These are phyloP conservation scores for Ictidomys tridecemlineatus DNA, from an alignment of 2,113 vertebrate species.

Conservation along the genomic window DNA sequence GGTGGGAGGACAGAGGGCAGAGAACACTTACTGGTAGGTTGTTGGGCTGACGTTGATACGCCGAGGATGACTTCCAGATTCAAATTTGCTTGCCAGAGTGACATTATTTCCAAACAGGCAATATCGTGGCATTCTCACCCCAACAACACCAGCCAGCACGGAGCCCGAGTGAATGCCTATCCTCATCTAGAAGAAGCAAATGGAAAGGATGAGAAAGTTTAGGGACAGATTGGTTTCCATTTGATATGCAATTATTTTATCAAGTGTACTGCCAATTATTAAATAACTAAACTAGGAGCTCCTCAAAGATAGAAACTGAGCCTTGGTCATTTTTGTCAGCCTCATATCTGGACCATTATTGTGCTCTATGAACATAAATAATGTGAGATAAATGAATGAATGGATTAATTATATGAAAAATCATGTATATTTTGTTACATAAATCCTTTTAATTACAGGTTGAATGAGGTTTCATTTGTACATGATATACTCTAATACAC, in stretches of 20 bases:
- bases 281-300: background rate
- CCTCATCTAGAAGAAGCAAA: slow-evolving; percentile 90
- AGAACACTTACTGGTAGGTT: slow-evolving; percentile 95
- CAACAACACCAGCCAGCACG: slow-evolving; percentile 97
- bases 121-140: slow-evolving; percentile 99
- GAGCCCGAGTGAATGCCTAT: slow-evolving; percentile 99
- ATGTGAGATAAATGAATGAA: slow-evolving; percentile 42
- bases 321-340: background rate
- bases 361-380: background rate
- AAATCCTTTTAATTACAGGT: background rate
- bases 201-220: slow-evolving; percentile 46
- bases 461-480: background rate
- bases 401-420: background rate
- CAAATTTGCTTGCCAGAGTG: slow-evolving; percentile 98
- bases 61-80: slow-evolving; percentile 97
- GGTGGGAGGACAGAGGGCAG: background rate
- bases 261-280: background rate
- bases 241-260: background rate
- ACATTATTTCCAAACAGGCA: slow-evolving; percentile 99
- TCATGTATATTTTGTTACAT: background rate
- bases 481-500: background rate
- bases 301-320: background rate
- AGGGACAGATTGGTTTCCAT: background rate
- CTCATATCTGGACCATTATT: background rate
- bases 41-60: slow-evolving; percentile 98